Percentiles rank a stretch among this genome's conserved stretches.
These are phyloP conservation scores for Hirtodrosophila duncani DNA, from an alignment of 2,888 invertebrate genomes.

Conservation along the genomic window DNA sequence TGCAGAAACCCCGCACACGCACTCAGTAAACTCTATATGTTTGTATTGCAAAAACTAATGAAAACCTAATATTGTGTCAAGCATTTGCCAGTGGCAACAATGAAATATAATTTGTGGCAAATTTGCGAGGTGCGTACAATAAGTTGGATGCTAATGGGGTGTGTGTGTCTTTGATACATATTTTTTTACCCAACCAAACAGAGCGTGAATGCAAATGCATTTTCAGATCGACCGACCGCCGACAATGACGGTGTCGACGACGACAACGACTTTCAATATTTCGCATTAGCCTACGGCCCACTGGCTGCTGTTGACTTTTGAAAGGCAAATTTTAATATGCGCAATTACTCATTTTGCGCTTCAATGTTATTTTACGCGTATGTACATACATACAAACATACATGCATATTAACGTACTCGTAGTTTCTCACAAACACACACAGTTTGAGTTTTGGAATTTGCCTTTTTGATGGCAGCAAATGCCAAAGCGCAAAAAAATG, in stretches of 20 bases:
- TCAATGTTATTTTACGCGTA: constrained; percentile 47
- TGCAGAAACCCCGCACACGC: constrained; percentile 21
- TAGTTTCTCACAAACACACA: constrained; percentile 1
- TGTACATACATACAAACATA: constrained; percentile 41
- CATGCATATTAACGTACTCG: too few relatives aligned
- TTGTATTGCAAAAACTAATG: constrained; percentile 11
- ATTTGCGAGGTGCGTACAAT: constrained; percentile 39
- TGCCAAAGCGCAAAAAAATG: constrained; percentile 40
- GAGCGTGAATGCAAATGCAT: constrained; percentile 29
- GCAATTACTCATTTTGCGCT: constrained; percentile 66
- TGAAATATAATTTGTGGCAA: constrained; percentile 19
- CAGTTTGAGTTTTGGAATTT: constrained; percentile 46
- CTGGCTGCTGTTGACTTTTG: constrained; percentile 30
- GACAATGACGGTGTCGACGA: too few relatives aligned
- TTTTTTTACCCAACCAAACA: too few relatives aligned
- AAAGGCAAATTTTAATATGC: constrained; percentile 46
- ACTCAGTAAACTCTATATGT: constrained; percentile 4
- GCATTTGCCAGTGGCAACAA: neutral
- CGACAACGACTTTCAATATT: constrained; percentile 26
- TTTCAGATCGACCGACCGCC: too few relatives aligned
- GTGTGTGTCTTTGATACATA: too few relatives aligned
- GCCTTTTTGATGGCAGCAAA: constrained; percentile 50
- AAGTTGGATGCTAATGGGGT: constrained; percentile 19
- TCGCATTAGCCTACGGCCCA: constrained; percentile 35
- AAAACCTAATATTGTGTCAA: constrained; percentile 15